A percentile compares a stretch with the other conserved stretches of the same genome.
phyloP scores from a whole-genome alignment of 2,888 invertebrate species.

The Siphlonurus alternatus region DNA sequence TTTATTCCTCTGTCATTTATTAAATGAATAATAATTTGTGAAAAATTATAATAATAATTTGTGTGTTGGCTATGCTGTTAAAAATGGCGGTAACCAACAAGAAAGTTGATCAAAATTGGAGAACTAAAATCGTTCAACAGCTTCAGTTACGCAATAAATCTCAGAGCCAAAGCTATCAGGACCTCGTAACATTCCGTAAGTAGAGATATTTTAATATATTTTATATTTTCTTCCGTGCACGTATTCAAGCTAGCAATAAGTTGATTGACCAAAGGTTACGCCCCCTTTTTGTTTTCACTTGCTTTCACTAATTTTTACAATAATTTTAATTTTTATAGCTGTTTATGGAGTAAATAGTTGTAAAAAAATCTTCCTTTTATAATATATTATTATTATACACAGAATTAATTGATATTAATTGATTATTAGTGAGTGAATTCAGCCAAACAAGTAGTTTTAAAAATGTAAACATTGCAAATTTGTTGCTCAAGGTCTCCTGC shows the following conservation, averaged over 20 bases:
- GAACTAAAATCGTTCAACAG: conserved; percentile 40
- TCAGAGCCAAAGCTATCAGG: conserved; percentile 58
- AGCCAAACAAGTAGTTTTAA: too few relatives aligned
- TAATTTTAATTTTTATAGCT: conserved; percentile 10
- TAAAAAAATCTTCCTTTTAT: not conserved
- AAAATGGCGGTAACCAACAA: not conserved
- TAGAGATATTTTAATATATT: conserved; percentile 17
- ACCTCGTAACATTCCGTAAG: conserved; percentile 69
- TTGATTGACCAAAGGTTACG: too few relatives aligned
- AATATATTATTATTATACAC: not conserved
- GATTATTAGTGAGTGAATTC: too few relatives aligned
- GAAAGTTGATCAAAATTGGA: not conserved
- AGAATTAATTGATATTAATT: not conserved
- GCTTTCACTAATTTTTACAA: conserved; percentile 10
- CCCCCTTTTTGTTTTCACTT: not conserved
- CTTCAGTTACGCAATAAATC: conserved; percentile 55
- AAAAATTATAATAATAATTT: too few relatives aligned
- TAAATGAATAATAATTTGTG: too few relatives aligned
- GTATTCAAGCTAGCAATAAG: too few relatives aligned
- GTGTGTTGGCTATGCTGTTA: too few relatives aligned
- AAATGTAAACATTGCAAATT: too few relatives aligned
- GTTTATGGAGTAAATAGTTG: not conserved
- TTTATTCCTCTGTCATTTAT: too few relatives aligned
- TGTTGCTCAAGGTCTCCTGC: too few relatives aligned
- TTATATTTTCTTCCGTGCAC: conserved; percentile 6